Base-by-base conservation (phyloP, 2,797 vertebrate genomes). In the Podargus strigoides region DNA sequence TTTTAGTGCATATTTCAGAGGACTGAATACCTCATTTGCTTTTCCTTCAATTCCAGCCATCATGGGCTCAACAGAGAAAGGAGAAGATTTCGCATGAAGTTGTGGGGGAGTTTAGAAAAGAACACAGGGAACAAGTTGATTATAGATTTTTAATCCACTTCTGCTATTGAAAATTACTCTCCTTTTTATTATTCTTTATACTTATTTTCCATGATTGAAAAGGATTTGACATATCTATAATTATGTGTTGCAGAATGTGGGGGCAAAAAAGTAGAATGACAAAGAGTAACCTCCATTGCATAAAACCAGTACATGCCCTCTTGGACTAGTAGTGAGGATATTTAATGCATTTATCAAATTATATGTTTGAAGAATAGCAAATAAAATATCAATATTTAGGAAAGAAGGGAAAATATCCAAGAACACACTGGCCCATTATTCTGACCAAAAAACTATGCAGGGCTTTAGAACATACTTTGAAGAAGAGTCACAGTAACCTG, bases 401-500 rank as follows among this genome's bases (percentile, higher is more conserved):
- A 76, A 64, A 55, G 30, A 56, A 12, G 8, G 3, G 16, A 64
- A 77, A 73, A 74, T 42, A 86, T 15, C 30, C 27, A 75, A 75
- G 27, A 53, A 83, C 24, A 70, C 4, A 42, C 2, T 56, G 17
- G 16, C 13, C 20, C 34, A 28, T 59, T 88, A 32, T 55, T 85
- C 24, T 93, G 74, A 73, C 39, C 26, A 66, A 55, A 82, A 63
- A 90, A 85, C 12, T 36, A 39, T 5, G 32, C 7, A 63, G 10
- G 47, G 14, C n/a, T 90, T 73, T 63, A 73, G 82, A 85, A 68
- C 5, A 47, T 12, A 28, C 14, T 74, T 66, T 41, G 24, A 77
- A 74, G 26, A 85, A 0, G 2, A 58, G n/a, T 60, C 7, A 7
- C 0, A 0, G 17, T 62, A 76, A 75, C 9, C 6, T 24, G 17